These are phyloP conservation scores for Anniella stebbinsi DNA, from an alignment of 2,797 vertebrate genomes.

Conservation along the genomic window DNA sequence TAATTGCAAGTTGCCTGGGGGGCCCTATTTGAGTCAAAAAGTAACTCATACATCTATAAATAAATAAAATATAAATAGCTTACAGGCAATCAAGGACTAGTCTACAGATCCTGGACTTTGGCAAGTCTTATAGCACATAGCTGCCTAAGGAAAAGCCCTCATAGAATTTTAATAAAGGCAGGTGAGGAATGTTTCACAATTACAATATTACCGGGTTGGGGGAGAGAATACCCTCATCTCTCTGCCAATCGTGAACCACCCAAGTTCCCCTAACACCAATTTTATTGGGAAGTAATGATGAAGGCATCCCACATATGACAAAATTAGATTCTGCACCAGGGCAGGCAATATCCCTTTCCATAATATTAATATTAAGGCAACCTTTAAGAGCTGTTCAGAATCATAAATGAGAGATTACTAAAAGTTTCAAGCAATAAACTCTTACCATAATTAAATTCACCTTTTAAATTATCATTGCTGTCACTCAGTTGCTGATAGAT, in stretches of 20 bases:
- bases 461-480: conserved; percentile 7
- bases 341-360: not conserved
- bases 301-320: not conserved
- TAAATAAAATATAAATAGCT: not conserved
- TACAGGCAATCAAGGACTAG: not conserved
- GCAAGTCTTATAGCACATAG: not conserved
- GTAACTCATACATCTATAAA: too few species aligned
- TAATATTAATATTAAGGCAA: not conserved
- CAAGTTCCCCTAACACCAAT: not conserved
- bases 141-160: not conserved
- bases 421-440: conserved; percentile 5
- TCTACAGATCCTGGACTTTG: not conserved
- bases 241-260: not conserved
- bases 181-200: not conserved
- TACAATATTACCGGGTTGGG: not conserved
- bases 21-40: too few species aligned
- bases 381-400: not conserved
- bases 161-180: not conserved
- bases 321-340: not conserved
- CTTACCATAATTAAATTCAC: conserved; percentile 1
- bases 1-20: too few species aligned
- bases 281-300: not conserved
- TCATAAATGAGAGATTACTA: conserved; percentile 18
- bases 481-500: conserved; percentile 7
- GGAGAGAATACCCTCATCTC: not conserved